phyloP scores from a whole-genome alignment of 2,113 vertebrate genomes.

The Diphyllodes magnificus region DNA sequence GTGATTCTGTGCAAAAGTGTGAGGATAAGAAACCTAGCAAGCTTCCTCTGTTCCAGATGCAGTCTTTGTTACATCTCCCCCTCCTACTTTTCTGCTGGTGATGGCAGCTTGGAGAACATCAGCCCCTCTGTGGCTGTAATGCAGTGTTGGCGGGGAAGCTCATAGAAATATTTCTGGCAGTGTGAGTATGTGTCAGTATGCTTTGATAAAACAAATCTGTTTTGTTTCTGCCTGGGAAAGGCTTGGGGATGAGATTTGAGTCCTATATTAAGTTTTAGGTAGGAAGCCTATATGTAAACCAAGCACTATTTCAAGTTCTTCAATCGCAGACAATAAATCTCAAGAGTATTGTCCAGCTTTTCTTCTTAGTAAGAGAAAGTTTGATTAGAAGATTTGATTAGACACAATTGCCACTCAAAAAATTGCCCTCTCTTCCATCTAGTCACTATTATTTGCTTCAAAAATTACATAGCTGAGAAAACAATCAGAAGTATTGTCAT shows the following conservation, averaged over 20 bases:
- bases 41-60: background rate
- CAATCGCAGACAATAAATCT: background rate
- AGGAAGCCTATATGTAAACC: background rate
- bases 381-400: conserved; percentile 55
- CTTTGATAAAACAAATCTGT: background rate
- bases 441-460: conserved; percentile 38
- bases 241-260: background rate
- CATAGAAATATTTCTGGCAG: background rate
- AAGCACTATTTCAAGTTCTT: background rate
- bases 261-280: background rate
- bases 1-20: background rate
- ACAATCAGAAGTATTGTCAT: conserved; percentile 58
- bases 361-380: background rate
- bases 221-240: background rate
- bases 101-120: background rate
- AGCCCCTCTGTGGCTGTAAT: background rate
- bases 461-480: conserved; percentile 55
- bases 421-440: background rate
- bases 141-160: background rate
- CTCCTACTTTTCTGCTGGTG: background rate
- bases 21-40: background rate
- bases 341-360: background rate
- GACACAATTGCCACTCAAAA: background rate
- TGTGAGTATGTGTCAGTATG: background rate
- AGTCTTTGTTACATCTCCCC: background rate